phyloP scores from a whole-genome alignment of 2,113 vertebrate species.

The Zosterops lateralis region DNA sequence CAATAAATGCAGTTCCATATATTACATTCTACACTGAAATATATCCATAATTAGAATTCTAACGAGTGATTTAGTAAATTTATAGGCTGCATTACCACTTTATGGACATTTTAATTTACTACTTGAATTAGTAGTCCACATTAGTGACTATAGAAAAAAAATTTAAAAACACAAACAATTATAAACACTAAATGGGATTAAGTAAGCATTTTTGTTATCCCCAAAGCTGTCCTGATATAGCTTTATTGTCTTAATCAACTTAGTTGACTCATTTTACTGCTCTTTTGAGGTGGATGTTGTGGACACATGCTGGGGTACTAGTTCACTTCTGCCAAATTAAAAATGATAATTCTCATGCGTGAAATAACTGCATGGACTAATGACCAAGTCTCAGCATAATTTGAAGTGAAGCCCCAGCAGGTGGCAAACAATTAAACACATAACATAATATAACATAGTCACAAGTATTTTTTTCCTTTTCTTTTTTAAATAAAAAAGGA shows the following conservation, averaged over 20 bases:
- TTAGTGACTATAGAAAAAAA: constrained; percentile 66
- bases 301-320: constrained; percentile 77
- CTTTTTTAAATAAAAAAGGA: background rate
- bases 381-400: constrained; percentile 78
- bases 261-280: constrained; percentile 76
- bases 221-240: constrained; percentile 73
- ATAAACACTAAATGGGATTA: constrained; percentile 65
- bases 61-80: constrained; percentile 69
- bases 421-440: constrained; percentile 72
- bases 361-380: constrained; percentile 81
- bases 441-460: constrained; percentile 53
- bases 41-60: constrained; percentile 75
- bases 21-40: constrained; percentile 63
- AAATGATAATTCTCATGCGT: constrained; percentile 81
- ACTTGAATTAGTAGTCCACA: constrained; percentile 69
- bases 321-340: constrained; percentile 80
- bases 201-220: constrained; percentile 76
- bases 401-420: constrained; percentile 71
- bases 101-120: constrained; percentile 75
- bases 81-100: constrained; percentile 66
- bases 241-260: constrained; percentile 85
- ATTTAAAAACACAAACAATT: constrained; percentile 43
- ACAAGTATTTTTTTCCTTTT: background rate
- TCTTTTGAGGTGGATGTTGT: constrained; percentile 73
- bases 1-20: constrained; percentile 40